Base-by-base conservation (phyloP, 2,797 vertebrate genomes). In the Brachyalestes nurse region DNA sequence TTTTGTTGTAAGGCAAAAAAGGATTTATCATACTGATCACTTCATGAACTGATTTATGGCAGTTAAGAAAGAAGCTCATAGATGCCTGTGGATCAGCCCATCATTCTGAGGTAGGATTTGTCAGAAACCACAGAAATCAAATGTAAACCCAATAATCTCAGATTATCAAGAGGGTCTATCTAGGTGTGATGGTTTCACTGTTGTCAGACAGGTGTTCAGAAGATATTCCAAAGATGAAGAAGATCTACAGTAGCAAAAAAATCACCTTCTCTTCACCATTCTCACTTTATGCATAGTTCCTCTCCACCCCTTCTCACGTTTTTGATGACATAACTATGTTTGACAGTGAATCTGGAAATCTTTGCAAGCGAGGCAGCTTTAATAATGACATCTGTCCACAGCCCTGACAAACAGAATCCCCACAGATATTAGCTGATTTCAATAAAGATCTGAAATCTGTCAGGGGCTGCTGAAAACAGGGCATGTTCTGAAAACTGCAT, bases 391-490 rank as follows among this genome's bases (percentile, higher is more conserved):
- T 81, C 74, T 88, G 87, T 85, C 84, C 73, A 83, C n/a, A 23
- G 34, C 53, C 58, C 70, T 61, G 61, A 80, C 34, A 65, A 51
- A 79, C 62, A 40, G 28, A 38, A 19, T 65, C 16, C 55, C 53
- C 83, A 81, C 81, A 87, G 84, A 90, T 89, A 89, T 91, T 82
- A 91, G 89, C 77, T 84, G 83, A 89, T 91, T 86, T 88, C 81
- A 90, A 90, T 87, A 87, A 83, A 87, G 83, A 88, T 88, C 84
- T 80, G 53, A 28, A 72, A 77, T 53, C 65, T 85, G 85, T 80
- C 67, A 82, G 61, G n/a, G 58, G 23, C 14, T 66, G 61, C 74
- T 42, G 21, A 75, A 64, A 64, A 47, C 62, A 4, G 66, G 42
- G 72, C 49, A 45, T 4, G 0, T 79, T 79, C n/a, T 67, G 21